Conservation (phyloP, 2,888 invertebrate species). For the Lobophora halterata region DNA sequence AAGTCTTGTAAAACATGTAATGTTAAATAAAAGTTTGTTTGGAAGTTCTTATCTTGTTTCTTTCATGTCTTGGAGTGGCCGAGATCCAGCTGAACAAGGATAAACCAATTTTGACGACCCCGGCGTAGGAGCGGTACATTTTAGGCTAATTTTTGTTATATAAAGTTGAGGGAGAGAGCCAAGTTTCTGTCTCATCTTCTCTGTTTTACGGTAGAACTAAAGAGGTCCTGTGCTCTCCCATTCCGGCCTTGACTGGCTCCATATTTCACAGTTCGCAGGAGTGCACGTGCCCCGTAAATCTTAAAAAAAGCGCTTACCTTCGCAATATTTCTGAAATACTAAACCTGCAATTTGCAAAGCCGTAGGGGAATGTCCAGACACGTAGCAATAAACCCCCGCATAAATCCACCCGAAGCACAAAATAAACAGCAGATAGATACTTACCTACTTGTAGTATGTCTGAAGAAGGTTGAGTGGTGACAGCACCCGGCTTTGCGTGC, state of each 20-base stretch:
- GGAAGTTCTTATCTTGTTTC: constrained; percentile 11
- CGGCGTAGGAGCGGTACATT: neutral
- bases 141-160: no score
- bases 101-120: constrained; percentile 9
- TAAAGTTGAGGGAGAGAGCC: no score
- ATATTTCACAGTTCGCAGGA: no score
- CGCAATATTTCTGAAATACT: constrained; percentile 9
- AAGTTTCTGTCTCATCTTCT: no score
- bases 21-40: constrained; percentile 9
- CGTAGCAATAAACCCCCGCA: constrained; percentile 25
- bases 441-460: no score
- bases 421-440: no score
- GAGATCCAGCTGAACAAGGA: constrained; percentile 1
- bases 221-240: no score
- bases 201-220: no score
- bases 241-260: no score
- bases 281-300: neutral
- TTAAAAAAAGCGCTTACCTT: constrained; percentile 2
- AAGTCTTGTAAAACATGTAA: constrained; percentile 6
- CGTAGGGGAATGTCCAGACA: constrained; percentile 17
- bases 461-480: constrained; percentile 33
- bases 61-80: constrained; percentile 1
- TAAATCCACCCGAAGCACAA: constrained; percentile 29
- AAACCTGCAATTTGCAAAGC: constrained; percentile 2
- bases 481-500: constrained; percentile 25